These are phyloP conservation scores for Cercopithecus mona DNA, from an alignment of 2,113 vertebrate species.

Conservation along the genomic window DNA sequence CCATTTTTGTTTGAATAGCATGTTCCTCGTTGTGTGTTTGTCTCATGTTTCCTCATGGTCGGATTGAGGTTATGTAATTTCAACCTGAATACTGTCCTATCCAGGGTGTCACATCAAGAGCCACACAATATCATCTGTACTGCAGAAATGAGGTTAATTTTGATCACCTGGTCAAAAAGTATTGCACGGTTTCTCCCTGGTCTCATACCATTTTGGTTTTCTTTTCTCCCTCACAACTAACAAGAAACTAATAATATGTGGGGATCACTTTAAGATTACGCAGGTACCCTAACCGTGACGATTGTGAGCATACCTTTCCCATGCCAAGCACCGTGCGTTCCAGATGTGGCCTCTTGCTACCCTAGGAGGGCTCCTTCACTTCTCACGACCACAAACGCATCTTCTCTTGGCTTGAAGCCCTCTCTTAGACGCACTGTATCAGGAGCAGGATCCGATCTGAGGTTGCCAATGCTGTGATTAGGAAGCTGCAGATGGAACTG, in stretches of 20 bases:
- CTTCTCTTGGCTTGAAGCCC: not conserved
- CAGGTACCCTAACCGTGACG: not conserved
- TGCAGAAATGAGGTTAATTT: not conserved
- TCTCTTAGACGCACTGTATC: fast-evolving
- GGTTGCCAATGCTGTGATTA: not conserved
- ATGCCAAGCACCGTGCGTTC: not conserved
- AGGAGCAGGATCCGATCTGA: not conserved
- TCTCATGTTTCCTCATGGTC: not conserved
- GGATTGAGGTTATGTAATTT: not conserved
- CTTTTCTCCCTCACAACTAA: not conserved
- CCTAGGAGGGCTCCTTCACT: not conserved
- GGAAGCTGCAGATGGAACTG: slow-evolving; percentile 4
- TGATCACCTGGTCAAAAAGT: not conserved
- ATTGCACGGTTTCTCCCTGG: not conserved
- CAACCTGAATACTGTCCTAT: not conserved
- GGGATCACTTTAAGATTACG: not conserved
- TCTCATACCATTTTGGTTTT: not conserved
- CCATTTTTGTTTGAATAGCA: not conserved
- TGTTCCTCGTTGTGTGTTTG: not conserved
- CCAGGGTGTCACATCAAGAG: not conserved
- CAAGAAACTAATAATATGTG: not conserved
- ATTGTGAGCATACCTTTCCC: not conserved
- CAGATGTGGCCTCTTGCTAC: not conserved
- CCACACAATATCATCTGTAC: not conserved
- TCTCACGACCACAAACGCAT: not conserved